These are phyloP conservation scores for Anneissia japonica DNA, from an alignment of 35 echinoderm and acorn worm species.

Conservation along the genomic window DNA sequence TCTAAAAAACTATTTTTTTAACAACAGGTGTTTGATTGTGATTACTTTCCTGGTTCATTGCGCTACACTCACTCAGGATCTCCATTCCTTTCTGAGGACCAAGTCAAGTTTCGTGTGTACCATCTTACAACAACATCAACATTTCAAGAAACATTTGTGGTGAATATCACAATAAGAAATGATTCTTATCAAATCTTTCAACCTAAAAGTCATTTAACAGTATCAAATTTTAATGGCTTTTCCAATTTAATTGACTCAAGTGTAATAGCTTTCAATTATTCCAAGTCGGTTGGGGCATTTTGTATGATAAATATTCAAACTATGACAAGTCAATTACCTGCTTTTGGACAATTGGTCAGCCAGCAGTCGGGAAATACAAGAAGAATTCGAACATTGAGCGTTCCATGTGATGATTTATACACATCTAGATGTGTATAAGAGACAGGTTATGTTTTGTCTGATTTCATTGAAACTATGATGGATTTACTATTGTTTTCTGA, in stretches of 20 bases:
- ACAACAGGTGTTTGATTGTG: constrained; percentile 94
- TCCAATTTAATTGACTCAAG: constrained; percentile 53
- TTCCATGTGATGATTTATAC: constrained; percentile 79
- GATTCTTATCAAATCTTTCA: constrained; percentile 47
- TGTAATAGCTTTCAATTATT: constrained; percentile 63
- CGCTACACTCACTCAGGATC: constrained; percentile 77
- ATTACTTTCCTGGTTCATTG: constrained; percentile 60
- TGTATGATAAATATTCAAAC: constrained; percentile 57
- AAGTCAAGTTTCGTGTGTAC: constrained; percentile 68
- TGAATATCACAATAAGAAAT: constrained; percentile 59
- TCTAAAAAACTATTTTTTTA: constrained; percentile 10
- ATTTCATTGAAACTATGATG: too few species aligned
- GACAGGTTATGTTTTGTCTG: too few species aligned
- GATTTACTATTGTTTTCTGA: too few species aligned
- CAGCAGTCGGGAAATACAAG: constrained; percentile 49
- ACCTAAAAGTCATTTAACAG: constrained; percentile 42
- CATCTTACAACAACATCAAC: constrained; percentile 74
- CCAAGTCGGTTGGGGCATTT: constrained; percentile 38
- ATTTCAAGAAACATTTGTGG: constrained; percentile 62
- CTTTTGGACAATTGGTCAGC: constrained; percentile 65
- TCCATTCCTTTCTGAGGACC: constrained; percentile 67
- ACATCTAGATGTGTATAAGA: too few species aligned
- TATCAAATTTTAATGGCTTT: constrained; percentile 65
- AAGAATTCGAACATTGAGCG: constrained; percentile 42
- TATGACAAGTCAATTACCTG: constrained; percentile 44